A percentile compares a stretch with the other conserved stretches of the same genome.
These are phyloP conservation scores for Daubentonia madagascariensis DNA, from an alignment of 2,113 vertebrate species.

Conservation along the genomic window DNA sequence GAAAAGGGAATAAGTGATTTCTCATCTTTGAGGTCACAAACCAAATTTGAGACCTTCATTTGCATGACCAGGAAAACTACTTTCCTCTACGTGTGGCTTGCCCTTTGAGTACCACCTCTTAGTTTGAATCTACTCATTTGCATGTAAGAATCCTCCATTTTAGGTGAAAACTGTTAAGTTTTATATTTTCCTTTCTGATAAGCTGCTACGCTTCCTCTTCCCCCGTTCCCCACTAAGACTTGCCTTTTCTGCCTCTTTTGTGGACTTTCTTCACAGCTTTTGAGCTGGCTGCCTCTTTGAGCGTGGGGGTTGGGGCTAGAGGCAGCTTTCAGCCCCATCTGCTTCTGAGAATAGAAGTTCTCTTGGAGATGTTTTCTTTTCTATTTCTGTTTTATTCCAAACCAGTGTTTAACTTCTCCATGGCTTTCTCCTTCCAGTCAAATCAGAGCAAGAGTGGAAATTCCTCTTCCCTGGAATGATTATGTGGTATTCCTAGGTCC, in stretches of 20 bases:
- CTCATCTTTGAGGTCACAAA: background rate
- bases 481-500: background rate
- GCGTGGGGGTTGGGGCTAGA: background rate
- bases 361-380: background rate
- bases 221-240: background rate
- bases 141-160: background rate
- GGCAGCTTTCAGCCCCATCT: background rate
- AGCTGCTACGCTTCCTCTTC: background rate
- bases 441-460: background rate
- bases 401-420: background rate
- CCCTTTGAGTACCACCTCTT: background rate
- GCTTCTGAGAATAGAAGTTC: background rate
- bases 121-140: background rate
- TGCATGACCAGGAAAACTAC: background rate
- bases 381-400: background rate
- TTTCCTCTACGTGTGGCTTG: background rate
- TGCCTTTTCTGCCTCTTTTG: background rate
- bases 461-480: background rate
- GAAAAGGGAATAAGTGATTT: background rate
- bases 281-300: background rate
- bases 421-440: background rate
- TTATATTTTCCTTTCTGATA: background rate
- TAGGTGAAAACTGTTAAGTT: background rate
- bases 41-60: background rate
- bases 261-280: background rate